A percentile compares a stretch with the other conserved stretches of the same genome.
phyloP scores from a whole-genome alignment of 1,140 invertebrate genomes.

The Forficula auricularia region DNA sequence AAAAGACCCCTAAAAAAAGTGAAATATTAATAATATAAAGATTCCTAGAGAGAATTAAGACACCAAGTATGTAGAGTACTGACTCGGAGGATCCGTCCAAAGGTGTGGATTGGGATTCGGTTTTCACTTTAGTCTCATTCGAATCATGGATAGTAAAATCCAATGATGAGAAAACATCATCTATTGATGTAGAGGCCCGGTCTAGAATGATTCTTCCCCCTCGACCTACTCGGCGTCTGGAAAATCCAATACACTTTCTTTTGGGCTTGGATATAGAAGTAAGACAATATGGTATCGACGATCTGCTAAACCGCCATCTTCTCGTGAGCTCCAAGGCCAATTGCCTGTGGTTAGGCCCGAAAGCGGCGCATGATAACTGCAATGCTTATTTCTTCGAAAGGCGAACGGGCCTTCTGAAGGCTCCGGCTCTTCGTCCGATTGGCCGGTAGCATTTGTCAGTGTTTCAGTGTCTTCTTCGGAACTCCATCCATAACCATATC shows the following conservation, averaged over 20 bases:
- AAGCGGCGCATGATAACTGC: slow-evolving; percentile 65
- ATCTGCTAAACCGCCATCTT: slow-evolving; percentile 52
- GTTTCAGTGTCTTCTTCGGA: too few relatives aligned
- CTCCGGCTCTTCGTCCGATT: slow-evolving; percentile 51
- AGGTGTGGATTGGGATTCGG: too few relatives aligned
- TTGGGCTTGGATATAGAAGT: slow-evolving; percentile 53
- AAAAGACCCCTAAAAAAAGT: too few relatives aligned
- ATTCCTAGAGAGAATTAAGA: too few relatives aligned
- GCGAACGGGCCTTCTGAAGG: slow-evolving; percentile 69
- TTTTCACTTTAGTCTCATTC: slow-evolving; percentile 2
- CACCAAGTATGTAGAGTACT: too few relatives aligned
- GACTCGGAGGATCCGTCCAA: too few relatives aligned
- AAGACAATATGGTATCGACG: slow-evolving; percentile 58
- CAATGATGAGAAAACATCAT: slow-evolving; percentile 51
- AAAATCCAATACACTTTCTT: slow-evolving; percentile 67
- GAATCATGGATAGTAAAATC: slow-evolving; percentile 43
- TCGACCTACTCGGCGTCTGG: slow-evolving; percentile 66
- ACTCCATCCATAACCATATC: too few relatives aligned
- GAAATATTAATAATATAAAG: too few relatives aligned
- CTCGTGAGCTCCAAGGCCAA: slow-evolving; percentile 56
- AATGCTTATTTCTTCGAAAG: slow-evolving; percentile 71
- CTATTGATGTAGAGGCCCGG: slow-evolving; percentile 45
- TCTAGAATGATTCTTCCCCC: slow-evolving; percentile 75
- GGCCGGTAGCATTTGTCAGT: too few relatives aligned
- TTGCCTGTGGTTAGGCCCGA: slow-evolving; percentile 35